These are phyloP conservation scores for Rhogogaster chlorosoma DNA, from an alignment of 2,888 invertebrate species.

Conservation along the genomic window DNA sequence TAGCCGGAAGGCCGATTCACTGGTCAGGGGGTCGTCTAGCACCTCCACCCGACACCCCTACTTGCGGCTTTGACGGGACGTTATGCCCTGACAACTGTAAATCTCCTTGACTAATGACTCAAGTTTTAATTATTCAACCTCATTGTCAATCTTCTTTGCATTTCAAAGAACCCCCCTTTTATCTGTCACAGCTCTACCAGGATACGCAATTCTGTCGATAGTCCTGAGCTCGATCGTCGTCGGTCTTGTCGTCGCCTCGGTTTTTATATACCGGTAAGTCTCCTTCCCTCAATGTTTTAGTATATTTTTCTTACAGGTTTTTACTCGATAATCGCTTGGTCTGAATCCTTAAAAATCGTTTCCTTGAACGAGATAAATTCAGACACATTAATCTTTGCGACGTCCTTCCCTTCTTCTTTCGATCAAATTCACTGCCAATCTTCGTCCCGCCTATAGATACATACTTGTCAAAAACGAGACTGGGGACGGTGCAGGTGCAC, in stretches of 20 bases:
- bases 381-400: neutral
- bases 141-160: conserved; percentile 12
- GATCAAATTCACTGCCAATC: conserved; percentile 18
- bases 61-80: conserved; percentile 95
- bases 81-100: conserved; percentile 92
- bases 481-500: neutral
- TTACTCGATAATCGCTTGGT: neutral
- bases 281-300: neutral
- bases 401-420: neutral
- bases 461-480: neutral
- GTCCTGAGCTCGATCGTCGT: conserved; percentile 89
- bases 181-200: conserved; percentile 86
- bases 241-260: conserved; percentile 84
- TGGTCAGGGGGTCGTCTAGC: conserved; percentile 91
- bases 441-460: neutral
- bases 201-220: conserved; percentile 92
- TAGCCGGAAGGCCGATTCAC: conserved; percentile 86
- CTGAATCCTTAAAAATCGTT: neutral
- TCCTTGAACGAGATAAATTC: neutral
- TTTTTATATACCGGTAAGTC: conserved; percentile 89
- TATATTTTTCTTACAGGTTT: neutral
- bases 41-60: conserved; percentile 93
- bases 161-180: conserved; percentile 51
- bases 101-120: conserved; percentile 62
- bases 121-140: neutral